These are phyloP conservation scores for Cheirogaleus medius DNA, from an alignment of 2,113 vertebrate species.

Conservation along the genomic window DNA sequence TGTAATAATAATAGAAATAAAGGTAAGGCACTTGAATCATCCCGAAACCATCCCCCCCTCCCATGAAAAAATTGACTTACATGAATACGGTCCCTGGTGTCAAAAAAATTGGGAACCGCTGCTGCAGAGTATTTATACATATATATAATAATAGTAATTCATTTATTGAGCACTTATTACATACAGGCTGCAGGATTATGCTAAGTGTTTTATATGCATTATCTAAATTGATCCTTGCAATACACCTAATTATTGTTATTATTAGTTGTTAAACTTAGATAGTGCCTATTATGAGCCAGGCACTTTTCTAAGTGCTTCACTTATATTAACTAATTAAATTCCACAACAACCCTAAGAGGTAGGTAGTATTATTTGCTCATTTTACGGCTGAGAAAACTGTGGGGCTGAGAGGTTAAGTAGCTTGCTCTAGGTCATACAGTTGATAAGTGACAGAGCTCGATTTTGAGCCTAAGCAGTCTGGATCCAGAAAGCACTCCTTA, in stretches of 20 bases:
- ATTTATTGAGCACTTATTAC: neutral
- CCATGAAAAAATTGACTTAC: too few relatives aligned
- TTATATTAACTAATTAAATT: constrained; percentile 12
- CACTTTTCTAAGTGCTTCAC: neutral
- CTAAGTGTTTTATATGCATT: neutral
- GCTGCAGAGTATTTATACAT: too few relatives aligned
- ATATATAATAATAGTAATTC: neutral
- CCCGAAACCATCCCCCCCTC: too few relatives aligned
- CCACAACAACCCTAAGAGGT: neutral
- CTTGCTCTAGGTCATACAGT: neutral
- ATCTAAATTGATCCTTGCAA: constrained; percentile 14
- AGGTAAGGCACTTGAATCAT: too few relatives aligned
- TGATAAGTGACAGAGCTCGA: neutral
- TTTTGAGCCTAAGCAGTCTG: neutral
- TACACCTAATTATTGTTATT: neutral
- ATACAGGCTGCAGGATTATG: neutral
- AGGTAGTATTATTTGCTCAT: neutral
- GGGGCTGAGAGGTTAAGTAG: neutral
- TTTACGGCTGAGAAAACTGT: neutral
- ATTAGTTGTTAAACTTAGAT: neutral
- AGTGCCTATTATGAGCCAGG: neutral
- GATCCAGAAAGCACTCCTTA: neutral
- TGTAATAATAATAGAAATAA: too few relatives aligned
- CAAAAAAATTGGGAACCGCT: too few relatives aligned
- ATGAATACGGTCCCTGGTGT: too few relatives aligned